Conservation (phyloP, 1,140 invertebrate genomes). For the Trichogramma pretiosum region DNA sequence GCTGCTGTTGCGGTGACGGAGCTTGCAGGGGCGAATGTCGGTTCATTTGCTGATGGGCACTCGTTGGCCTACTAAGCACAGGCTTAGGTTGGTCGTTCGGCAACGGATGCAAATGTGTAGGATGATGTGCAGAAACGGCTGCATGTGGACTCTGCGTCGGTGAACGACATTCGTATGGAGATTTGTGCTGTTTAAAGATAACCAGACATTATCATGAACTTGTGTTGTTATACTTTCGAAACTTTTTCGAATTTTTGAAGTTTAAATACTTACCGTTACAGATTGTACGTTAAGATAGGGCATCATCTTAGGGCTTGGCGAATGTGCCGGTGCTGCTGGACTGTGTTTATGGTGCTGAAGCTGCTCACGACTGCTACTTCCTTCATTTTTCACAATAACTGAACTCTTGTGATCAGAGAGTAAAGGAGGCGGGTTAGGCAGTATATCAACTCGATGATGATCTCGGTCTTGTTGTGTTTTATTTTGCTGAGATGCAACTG, state of each 20-base stretch:
- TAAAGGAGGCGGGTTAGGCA: slow-evolving; percentile 52
- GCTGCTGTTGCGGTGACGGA: slow-evolving; percentile 33
- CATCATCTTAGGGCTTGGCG: slow-evolving; percentile 57
- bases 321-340: slow-evolving; percentile 46
- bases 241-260: no score
- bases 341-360: slow-evolving; percentile 1
- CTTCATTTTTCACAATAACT: slow-evolving; percentile 70
- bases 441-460: slow-evolving; percentile 44
- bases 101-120: slow-evolving; percentile 38
- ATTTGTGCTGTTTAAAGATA: slow-evolving; percentile 39
- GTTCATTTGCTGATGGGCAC: slow-evolving; percentile 30
- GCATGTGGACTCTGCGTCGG: slow-evolving; percentile 49
- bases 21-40: slow-evolving; percentile 40
- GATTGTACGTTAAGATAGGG: slow-evolving; percentile 53
- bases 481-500: slow-evolving; percentile 25
- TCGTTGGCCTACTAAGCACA: slow-evolving; percentile 8
- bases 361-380: slow-evolving; percentile 20
- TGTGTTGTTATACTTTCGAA: no score
- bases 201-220: no score
- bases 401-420: slow-evolving; percentile 61
- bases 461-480: slow-evolving; percentile 41
- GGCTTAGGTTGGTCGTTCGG: slow-evolving; percentile 19
- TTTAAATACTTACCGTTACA: slow-evolving; percentile 35
- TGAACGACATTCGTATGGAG: slow-evolving; percentile 49
- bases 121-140: no score